Evolutionary conservation across 2,797 vertebrate species (phyloP), one percentile per base, ranked within the genome.

Genomic region (Eulemur albifrons): DNA sequence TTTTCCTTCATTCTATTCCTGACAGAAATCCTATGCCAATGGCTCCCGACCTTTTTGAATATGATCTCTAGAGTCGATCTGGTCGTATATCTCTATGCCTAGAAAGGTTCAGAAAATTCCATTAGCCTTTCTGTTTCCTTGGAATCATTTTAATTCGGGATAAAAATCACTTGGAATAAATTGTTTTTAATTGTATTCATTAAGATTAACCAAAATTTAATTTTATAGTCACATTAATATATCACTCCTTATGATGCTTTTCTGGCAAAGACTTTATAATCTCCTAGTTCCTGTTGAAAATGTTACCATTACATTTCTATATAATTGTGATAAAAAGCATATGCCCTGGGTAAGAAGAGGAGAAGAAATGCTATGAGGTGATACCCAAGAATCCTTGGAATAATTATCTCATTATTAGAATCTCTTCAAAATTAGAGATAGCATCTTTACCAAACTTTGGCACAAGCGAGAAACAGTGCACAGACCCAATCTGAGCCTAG

Each of bases 141-240:
- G 89, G 63, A 92, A 94, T 85, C 12, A 92, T 81, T 88, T 88
- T 96, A 93, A 79, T 93, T 94, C 73, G 95, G 80, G 38, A 83
- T 50, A 90, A 92, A 97, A 95, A 72, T 89, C 63, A 90, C 32
- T 40, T 84, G 10, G 61, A 81, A 73, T 93, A 81, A 91, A 91
- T 96, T 40, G 27, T 88, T 93, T 95, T 93, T 40, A 96, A 95
- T 94, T 83, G 38, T 63, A 63, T 86, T 95, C 40, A 93, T 87
- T 96, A 91, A 92, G 21, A 81, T 83, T 88, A 97, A 93, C 75
- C 72, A 69, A 70, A 93, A 96, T 91, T 89, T 95, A 91, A 90
- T 65, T 88, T 69, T 32, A 65, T 80, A 82, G 11, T 70, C 9
- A 52, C 17, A n/a, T 90, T 90, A 76, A 69, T 80, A 81, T 72